These are phyloP conservation scores for Polyodon spathula DNA, from an alignment of 2,113 vertebrate genomes.

Conservation along the genomic window DNA sequence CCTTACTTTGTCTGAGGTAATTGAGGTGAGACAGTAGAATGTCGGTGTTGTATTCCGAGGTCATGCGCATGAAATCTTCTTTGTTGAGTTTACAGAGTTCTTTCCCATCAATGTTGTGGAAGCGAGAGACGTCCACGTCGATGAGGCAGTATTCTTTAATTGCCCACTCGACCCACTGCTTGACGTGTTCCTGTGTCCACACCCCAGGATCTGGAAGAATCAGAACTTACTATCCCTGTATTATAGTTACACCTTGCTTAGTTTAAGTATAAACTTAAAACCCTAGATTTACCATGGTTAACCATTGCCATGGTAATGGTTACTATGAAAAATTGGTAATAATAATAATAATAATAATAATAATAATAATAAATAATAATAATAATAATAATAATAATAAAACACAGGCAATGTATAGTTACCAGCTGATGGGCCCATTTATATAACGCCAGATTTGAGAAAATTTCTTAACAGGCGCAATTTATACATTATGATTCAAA, in stretches of 20 bases:
- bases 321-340: too few species aligned
- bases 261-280: neutral
- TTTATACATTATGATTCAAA: too few species aligned
- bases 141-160: constrained; percentile 68
- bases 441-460: too few species aligned
- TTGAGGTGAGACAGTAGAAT: constrained; percentile 69
- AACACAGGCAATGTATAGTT: too few species aligned
- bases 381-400: too few species aligned
- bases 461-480: too few species aligned
- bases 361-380: too few species aligned
- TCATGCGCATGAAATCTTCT: constrained; percentile 68
- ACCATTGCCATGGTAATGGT: constrained; percentile 4
- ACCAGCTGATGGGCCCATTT: too few species aligned
- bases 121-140: constrained; percentile 60
- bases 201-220: constrained; percentile 54
- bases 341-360: too few species aligned
- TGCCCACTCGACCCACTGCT: constrained; percentile 78
- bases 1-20: constrained; percentile 74
- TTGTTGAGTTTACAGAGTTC: constrained; percentile 68
- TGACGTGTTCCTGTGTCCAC: constrained; percentile 70
- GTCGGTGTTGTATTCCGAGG: constrained; percentile 65
- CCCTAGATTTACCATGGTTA: neutral
- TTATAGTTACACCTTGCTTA: constrained; percentile 34
- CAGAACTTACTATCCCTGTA: constrained; percentile 31
- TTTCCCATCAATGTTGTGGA: constrained; percentile 64